Percentiles rank a stretch among this genome's conserved stretches.
Conservation (phyloP, 2,888 invertebrate species). For the Periphyllus acericola region DNA sequence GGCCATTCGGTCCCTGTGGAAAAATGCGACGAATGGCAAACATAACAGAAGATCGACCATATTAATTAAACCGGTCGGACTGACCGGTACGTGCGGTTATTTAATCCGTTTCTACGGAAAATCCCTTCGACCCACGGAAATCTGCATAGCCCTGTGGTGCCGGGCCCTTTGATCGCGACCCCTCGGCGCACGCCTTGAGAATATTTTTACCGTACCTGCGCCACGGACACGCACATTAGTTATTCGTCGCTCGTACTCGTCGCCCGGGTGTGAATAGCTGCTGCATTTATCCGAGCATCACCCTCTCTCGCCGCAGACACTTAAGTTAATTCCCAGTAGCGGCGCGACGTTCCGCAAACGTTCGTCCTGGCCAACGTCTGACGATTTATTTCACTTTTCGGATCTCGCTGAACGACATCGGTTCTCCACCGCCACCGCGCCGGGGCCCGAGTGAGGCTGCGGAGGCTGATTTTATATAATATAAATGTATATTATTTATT, state of each 20-base stretch:
- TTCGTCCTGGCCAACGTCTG: not conserved
- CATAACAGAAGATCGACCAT: not conserved
- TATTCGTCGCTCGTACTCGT: slow-evolving; percentile 50
- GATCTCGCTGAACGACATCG: not conserved
- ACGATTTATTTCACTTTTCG: not conserved
- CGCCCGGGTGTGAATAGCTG: slow-evolving; percentile 42
- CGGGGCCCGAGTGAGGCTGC: not conserved
- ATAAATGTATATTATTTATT: no score
- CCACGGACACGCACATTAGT: not conserved
- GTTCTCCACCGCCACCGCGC: not conserved
- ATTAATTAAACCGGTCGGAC: not conserved
- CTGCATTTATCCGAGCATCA: slow-evolving; percentile 20
- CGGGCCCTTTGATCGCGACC: not conserved
- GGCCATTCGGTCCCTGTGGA: not conserved
- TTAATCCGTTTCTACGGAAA: slow-evolving; percentile 1
- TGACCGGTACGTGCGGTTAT: not conserved
- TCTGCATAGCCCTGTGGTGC: slow-evolving; percentile 36
- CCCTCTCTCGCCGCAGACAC: slow-evolving; percentile 15
- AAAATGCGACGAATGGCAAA: not conserved
- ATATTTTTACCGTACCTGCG: slow-evolving; percentile 38
- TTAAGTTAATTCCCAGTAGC: slow-evolving; percentile 25
- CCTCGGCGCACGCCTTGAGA: slow-evolving; percentile 29
- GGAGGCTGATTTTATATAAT: no score
- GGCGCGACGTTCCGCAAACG: not conserved
- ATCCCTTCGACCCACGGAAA: slow-evolving; percentile 33